phyloP scores from a whole-genome alignment of 2,797 vertebrate genomes.

The Acestrorhynchus altus region DNA sequence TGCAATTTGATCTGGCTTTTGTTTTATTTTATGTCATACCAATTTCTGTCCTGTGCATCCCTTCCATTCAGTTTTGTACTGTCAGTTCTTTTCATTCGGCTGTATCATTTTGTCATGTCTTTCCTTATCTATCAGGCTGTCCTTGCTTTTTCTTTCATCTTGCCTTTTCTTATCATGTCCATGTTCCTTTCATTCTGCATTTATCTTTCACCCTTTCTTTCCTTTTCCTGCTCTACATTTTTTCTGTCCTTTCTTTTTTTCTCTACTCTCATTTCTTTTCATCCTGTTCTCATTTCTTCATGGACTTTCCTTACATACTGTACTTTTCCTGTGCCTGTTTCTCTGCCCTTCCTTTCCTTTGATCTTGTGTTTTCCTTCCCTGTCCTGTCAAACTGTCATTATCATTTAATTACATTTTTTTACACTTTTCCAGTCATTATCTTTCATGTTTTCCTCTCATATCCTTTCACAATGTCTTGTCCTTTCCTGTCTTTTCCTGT shows the following conservation, averaged over 20 bases:
- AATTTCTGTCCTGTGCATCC: not conserved
- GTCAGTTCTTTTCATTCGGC: not conserved
- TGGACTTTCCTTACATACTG: too few species aligned
- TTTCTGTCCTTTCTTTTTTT: not conserved
- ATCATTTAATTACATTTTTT: too few species aligned
- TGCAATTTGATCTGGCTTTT: not conserved
- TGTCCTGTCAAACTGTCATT: too few species aligned
- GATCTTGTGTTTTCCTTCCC: too few species aligned
- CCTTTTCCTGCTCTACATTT: not conserved
- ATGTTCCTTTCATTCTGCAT: not conserved
- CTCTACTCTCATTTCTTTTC: too few species aligned
- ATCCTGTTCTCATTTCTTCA: not conserved
- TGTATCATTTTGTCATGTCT: not conserved
- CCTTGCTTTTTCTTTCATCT: not conserved
- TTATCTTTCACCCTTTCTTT: not conserved
- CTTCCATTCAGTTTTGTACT: not conserved
- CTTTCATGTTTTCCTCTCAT: too few species aligned
- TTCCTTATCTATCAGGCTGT: not conserved
- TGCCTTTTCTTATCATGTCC: not conserved
- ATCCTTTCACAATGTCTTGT: too few species aligned
- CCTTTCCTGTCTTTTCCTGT: too few species aligned
- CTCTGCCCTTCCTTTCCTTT: too few species aligned
- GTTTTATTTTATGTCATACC: not conserved
- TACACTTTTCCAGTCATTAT: too few species aligned
- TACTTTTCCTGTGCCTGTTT: not conserved